A percentile compares a stretch with the other conserved stretches of the same genome.
These are phyloP conservation scores for Gasterosteus aculeatus DNA, from an alignment of 2,113 vertebrate species.

Conservation along the genomic window DNA sequence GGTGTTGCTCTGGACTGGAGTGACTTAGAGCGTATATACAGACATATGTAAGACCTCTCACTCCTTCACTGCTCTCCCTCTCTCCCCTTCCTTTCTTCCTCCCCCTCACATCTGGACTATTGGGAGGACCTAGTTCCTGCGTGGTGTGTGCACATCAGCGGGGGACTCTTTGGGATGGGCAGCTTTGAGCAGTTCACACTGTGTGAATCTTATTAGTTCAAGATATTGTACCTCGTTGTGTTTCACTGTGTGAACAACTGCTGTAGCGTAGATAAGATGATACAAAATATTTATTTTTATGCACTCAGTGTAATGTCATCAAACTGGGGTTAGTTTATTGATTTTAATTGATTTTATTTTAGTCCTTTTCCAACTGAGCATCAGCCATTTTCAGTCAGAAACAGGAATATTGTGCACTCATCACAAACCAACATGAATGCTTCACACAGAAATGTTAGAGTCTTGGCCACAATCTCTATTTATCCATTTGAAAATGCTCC, in stretches of 20 bases:
- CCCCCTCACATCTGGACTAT: conserved; percentile 79
- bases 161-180: conserved; percentile 63
- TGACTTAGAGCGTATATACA: conserved; percentile 13
- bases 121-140: conserved; percentile 71
- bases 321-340: neutral
- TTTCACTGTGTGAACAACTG: neutral
- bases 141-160: conserved; percentile 54
- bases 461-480: no score
- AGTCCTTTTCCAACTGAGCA: no score
- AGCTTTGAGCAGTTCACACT: conserved; percentile 30
- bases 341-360: neutral
- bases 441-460: no score
- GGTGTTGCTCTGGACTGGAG: conserved; percentile 58
- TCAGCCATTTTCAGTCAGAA: no score
- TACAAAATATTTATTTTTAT: neutral
- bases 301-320: neutral
- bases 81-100: conserved; percentile 48
- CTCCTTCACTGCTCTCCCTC: conserved; percentile 7
- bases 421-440: no score
- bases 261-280: neutral
- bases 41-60: conserved; percentile 27
- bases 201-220: conserved; percentile 48
- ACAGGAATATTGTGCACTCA: no score
- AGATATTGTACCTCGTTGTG: conserved; percentile 9
- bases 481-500: no score